phyloP scores from a whole-genome alignment of 2,113 vertebrate species.

The Salvator merianae region DNA sequence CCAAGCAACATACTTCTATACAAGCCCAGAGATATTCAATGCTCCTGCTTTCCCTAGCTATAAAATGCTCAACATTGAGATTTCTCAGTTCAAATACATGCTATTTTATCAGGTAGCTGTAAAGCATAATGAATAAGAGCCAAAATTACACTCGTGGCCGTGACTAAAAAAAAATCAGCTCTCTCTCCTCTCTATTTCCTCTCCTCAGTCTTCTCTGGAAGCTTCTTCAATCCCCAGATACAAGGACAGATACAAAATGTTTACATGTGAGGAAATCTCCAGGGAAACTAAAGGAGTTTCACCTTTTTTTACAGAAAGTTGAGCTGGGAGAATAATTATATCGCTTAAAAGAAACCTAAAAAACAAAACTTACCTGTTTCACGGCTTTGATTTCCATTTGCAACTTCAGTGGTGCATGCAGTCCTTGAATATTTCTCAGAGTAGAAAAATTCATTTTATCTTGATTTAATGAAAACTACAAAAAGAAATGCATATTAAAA shows the following conservation, averaged over 20 bases:
- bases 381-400: constrained; percentile 95
- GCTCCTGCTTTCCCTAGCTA: not conserved
- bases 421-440: constrained; percentile 91
- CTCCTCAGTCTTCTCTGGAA: too few species aligned
- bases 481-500: constrained; percentile 37
- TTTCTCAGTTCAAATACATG: not conserved
- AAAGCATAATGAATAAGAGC: not conserved
- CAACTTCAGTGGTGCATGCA: constrained; percentile 89
- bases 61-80: too few species aligned
- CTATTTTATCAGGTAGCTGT: not conserved
- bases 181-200: too few species aligned
- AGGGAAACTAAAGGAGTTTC: not conserved
- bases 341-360: not conserved
- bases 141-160: too few species aligned
- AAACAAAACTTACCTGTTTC: constrained; percentile 79
- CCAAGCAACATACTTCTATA: too few species aligned
- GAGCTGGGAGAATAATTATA: not conserved
- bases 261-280: too few species aligned
- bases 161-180: not conserved
- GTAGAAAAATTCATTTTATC: constrained; percentile 92
- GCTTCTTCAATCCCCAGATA: too few species aligned
- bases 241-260: too few species aligned
- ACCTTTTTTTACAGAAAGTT: not conserved
- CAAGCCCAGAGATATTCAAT: too few species aligned
- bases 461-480: constrained; percentile 89